Evolutionary conservation across 2,797 vertebrate genomes (phyloP).

Genomic region (Danio jaintianensis): DNA sequence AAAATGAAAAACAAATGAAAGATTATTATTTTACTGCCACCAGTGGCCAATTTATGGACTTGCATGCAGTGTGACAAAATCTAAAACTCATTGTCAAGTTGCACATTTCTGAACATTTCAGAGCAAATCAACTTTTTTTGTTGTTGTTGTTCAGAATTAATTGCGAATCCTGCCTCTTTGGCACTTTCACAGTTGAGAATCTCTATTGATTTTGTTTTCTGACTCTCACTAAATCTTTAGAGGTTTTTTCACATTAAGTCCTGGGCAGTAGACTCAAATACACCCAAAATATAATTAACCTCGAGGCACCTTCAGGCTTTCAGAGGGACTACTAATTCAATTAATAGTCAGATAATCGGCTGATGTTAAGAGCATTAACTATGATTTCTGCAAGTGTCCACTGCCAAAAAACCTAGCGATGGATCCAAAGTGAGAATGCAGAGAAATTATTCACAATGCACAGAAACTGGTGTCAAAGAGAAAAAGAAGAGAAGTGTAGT

Average conservation of each 20-base stretch:
- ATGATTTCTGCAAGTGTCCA: conserved; percentile 61
- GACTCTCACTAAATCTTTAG: not conserved
- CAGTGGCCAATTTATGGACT: not conserved
- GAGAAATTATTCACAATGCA: not conserved
- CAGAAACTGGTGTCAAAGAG: conserved; percentile 2
- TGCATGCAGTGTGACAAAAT: not conserved
- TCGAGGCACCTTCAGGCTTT: conserved; percentile 55
- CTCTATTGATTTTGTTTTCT: not conserved
- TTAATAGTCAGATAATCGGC: conserved; percentile 71
- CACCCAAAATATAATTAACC: conserved; percentile 35
- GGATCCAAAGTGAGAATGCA: conserved; percentile 45
- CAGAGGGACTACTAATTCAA: conserved; percentile 70
- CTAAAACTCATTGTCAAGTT: not conserved
- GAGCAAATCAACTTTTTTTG: not conserved
- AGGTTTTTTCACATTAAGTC: conserved; percentile 21
- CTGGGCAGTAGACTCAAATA: conserved; percentile 14
- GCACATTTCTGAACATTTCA: not conserved
- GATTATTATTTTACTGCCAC: not conserved
- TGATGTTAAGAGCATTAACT: conserved; percentile 71
- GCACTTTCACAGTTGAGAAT: not conserved
- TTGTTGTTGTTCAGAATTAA: not conserved
- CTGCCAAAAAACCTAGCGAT: conserved; percentile 60
- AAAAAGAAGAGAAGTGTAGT: conserved; percentile 5
- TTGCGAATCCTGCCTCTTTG: not conserved
- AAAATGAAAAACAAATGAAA: too few relatives aligned